Percentiles rank a stretch among this genome's conserved stretches.
Conservation (phyloP, 2,113 vertebrate genomes). For the Rutilus rutilus region DNA sequence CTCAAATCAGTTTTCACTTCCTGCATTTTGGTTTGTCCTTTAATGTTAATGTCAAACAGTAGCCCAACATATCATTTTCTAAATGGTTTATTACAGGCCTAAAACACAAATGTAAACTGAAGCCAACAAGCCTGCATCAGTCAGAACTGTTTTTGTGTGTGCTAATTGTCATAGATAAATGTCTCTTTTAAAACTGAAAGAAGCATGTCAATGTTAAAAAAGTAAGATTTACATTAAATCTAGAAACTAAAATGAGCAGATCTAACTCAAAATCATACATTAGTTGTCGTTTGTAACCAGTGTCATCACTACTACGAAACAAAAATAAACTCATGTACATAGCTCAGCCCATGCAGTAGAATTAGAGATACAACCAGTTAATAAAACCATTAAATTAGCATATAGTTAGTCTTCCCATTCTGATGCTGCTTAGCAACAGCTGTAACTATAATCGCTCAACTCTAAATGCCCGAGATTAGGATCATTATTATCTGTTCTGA, state of each 20-base stretch:
- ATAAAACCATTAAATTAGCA: neutral
- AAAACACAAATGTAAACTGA: neutral
- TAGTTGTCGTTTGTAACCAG: neutral
- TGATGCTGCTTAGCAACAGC: neutral
- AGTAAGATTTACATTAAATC: neutral
- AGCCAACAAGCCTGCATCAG: neutral
- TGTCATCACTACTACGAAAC: neutral
- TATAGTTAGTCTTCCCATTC: neutral
- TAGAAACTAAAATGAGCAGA: neutral
- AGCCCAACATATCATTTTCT: neutral
- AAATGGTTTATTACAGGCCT: neutral
- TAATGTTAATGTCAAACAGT: neutral
- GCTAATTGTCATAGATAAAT: neutral
- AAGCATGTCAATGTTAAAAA: neutral
- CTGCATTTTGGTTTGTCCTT: neutral
- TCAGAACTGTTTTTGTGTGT: neutral
- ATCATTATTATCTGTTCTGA: neutral
- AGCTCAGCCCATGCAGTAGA: neutral
- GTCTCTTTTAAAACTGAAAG: neutral
- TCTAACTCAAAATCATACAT: neutral
- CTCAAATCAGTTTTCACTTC: neutral
- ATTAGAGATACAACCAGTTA: neutral
- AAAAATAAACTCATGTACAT: neutral
- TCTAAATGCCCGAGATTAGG: neutral
- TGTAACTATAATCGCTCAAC: constrained; percentile 14